These are phyloP conservation scores for Tanypteryx hageni DNA, from an alignment of 2,888 invertebrate species.

Conservation along the genomic window DNA sequence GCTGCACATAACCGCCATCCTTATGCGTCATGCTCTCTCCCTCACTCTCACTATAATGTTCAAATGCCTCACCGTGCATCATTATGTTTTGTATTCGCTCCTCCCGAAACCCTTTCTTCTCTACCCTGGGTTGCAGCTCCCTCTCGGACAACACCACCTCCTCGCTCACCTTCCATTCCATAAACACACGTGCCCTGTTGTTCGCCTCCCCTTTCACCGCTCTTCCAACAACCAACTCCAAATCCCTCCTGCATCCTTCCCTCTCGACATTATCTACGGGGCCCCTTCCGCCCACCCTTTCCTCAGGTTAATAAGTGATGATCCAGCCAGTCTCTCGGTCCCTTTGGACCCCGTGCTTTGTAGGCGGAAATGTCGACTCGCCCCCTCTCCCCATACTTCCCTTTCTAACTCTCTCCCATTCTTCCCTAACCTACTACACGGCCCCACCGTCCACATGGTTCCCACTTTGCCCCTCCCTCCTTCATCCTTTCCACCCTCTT, in stretches of 20 bases:
- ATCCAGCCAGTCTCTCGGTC: conserved; percentile 11
- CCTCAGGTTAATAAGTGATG: conserved; percentile 27
- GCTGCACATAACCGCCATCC: not conserved
- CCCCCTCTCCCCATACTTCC: not conserved
- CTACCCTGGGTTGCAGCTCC: not conserved
- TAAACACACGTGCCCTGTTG: not conserved
- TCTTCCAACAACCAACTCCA: not conserved
- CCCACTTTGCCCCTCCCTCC: not conserved
- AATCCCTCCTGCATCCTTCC: not conserved
- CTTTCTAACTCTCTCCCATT: not conserved
- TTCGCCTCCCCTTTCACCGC: conserved; percentile 13
- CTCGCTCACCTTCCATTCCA: not conserved
- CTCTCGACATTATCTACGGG: conserved; percentile 17
- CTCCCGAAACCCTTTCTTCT: not conserved
- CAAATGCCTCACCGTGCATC: not conserved
- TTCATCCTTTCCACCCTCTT: not conserved
- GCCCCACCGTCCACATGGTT: not conserved
- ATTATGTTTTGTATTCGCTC: not conserved
- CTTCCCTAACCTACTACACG: not conserved
- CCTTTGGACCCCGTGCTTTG: conserved; percentile 23
- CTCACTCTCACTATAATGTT: not conserved
- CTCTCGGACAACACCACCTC: not conserved
- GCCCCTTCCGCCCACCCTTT: not conserved
- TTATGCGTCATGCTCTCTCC: not conserved
- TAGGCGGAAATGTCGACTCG: conserved; percentile 21